These are phyloP conservation scores for Lophius piscatorius DNA, from an alignment of 2,113 vertebrate species.

Conservation along the genomic window DNA sequence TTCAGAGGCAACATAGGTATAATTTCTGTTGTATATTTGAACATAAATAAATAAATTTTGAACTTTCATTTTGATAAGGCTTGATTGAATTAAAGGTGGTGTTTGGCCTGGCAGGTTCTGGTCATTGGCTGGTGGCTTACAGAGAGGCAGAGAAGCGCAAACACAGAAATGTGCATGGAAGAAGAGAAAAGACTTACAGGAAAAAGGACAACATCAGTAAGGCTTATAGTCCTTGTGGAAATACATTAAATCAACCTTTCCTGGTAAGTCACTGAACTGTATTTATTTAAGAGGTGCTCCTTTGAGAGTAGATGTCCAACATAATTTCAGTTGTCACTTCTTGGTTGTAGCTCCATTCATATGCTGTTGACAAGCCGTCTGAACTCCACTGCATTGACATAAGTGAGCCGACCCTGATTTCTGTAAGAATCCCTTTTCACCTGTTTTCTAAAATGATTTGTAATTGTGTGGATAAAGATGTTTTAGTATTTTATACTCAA, in stretches of 20 bases:
- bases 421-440: conserved; percentile 70
- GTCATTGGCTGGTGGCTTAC: conserved; percentile 77
- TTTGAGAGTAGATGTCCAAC: neutral
- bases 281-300: neutral
- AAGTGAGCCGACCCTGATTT: conserved; percentile 79
- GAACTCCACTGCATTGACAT: conserved; percentile 84
- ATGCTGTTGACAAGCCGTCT: conserved; percentile 78
- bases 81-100: neutral
- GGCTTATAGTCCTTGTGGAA: neutral
- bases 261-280: conserved; percentile 47
- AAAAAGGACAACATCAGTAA: neutral
- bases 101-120: conserved; percentile 62
- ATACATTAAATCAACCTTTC: conserved; percentile 67
- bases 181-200: conserved; percentile 16
- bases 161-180: conserved; percentile 27
- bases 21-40: too few species aligned
- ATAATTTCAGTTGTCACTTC: neutral
- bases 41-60: too few species aligned
- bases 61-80: too few species aligned
- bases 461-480: too few species aligned
- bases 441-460: neutral
- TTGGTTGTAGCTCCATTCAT: conserved; percentile 79
- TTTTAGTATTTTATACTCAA: neutral
- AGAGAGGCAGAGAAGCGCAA: conserved; percentile 58
- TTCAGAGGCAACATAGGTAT: too few species aligned